phyloP scores from a whole-genome alignment of 2,797 vertebrate genomes.

The Antrozous pallidus region DNA sequence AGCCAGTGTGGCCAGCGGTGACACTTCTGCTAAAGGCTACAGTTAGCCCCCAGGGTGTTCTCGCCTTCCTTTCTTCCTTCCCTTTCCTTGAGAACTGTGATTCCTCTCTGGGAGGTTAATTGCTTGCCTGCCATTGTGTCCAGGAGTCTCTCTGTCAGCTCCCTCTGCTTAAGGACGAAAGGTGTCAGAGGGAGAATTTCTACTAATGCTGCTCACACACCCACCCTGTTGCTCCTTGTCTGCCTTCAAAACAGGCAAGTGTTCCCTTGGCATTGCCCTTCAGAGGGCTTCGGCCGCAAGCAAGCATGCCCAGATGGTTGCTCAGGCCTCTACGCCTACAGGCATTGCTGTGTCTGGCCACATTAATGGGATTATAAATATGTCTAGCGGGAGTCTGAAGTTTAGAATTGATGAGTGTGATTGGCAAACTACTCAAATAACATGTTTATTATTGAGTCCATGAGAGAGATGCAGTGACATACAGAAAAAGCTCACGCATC shows the following conservation, averaged over 20 bases:
- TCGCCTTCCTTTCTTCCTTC: background rate
- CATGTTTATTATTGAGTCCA: slow-evolving; percentile 40
- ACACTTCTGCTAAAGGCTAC: background rate
- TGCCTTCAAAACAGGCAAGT: background rate
- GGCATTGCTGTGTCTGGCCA: fast-evolving
- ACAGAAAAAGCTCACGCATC: slow-evolving; percentile 25
- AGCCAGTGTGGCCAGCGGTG: fast-evolving
- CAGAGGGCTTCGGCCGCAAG: background rate
- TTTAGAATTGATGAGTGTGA: slow-evolving; percentile 57
- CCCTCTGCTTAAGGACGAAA: background rate
- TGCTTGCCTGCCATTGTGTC: background rate
- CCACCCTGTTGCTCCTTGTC: background rate
- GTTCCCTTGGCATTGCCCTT: background rate
- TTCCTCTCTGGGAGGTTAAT: slow-evolving; percentile 36
- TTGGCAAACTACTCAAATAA: slow-evolving; percentile 51
- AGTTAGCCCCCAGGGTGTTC: background rate
- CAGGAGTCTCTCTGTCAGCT: background rate
- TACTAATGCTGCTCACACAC: background rate
- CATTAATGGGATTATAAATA: slow-evolving; percentile 39
- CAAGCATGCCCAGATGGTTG: background rate
- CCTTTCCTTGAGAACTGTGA: background rate
- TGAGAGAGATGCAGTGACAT: background rate
- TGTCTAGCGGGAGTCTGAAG: slow-evolving; percentile 21
- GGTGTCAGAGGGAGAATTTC: slow-evolving; percentile 18
- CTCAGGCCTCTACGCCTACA: background rate